Base-by-base conservation (phyloP, 2,113 vertebrate species). In the Toxotes jaculatrix region DNA sequence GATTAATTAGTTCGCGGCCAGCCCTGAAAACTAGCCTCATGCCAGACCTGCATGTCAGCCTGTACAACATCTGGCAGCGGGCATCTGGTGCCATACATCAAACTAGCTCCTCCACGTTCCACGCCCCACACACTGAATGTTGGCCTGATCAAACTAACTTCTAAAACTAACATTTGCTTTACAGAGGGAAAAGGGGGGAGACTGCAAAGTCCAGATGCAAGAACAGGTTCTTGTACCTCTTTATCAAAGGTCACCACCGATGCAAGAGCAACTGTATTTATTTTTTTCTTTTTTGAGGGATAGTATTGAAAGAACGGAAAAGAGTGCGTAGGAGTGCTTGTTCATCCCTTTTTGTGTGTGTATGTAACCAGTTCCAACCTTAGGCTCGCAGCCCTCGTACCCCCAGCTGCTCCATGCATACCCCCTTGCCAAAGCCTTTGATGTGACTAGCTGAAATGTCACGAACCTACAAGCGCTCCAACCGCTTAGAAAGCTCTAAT, bases 71-170 rank as follows among this genome's bases (percentile, higher is more conserved):
- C 94, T 95, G 94, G 94, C 92, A 88, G 70, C 27, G 68, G 91
- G 93, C 94, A 95, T 93, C 94, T 95, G 94, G 92, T 92, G 90
- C 93, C 93, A 94, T 95, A 95, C 90, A 94, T 95, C 94, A 95
- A 92, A 92, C 91, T 71, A 66, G 84, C 89, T 88, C 84, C 85
- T 87, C 80, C 86, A 62, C 42, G 45, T 67, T 86, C 87, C 85
- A 82, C 87, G 57, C 83, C 80, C 77, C 82, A 2, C 85, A 84
- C 73, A 64, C 88, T 86, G 84, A 91, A 87, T 79, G 77, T 63
- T 86, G 84, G 89, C 84, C 85, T 51, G 87, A 91, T 93, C 93
- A 91, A 92, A 88, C 89, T 82, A 66, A 87, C 89, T 88, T 90
- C 89, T 86, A 91, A 91, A 93, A 92, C 92, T 90, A 94, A 93